Evolutionary conservation across 2,888 invertebrate species (phyloP), one percentile per base, ranked within the genome.

Genomic region (Gnatocerus cornutus): DNA sequence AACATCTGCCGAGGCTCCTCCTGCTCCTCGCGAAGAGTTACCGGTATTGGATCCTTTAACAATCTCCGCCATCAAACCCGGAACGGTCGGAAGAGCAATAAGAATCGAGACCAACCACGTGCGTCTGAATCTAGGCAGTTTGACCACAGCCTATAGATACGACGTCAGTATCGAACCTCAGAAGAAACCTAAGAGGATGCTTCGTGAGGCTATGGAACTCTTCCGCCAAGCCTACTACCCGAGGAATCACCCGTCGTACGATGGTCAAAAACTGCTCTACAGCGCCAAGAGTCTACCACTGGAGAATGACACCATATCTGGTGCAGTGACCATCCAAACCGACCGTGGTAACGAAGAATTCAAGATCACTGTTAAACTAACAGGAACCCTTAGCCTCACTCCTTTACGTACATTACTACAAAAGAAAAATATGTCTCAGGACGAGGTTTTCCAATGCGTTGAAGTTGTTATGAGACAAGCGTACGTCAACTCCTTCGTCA

Each of bases 381-480:
- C 58, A 7, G 58, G 58, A 8, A 58, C 21, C 41, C 5, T 58
- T 1, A 43, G 41, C 8, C 13, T 58, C 3, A 16, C 41, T n/a
- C 21, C 43, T 10, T 21, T 58, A 5, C 7, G 8, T 21, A 41
- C 41, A 41, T 58, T 58, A 58, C 58, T 58, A 43, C 58, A 58
- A 58, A 58, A 58, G 58, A 58, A 55, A 37, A 50, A 53, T 33
- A 27, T 53, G 8, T 13, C 5, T 12, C 8, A 12, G 14, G 46
- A 14, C 5, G 45, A 59, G 9, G 59, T 29, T 1, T 59, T 59
- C 14, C 59, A 59, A 21, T 46, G 45, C 12, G 41, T 59, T 13
- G 59, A 59, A n/a, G 10, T 46, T 12, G 59, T 59, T 8, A 30
- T 59, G 6, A 43, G 30, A n/a, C 59, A 59, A 59, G 59, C 59